A percentile compares a stretch with the other conserved stretches of the same genome.
These are phyloP conservation scores for Cheilosia variabilis DNA, from an alignment of 2,888 invertebrate species.

Conservation along the genomic window DNA sequence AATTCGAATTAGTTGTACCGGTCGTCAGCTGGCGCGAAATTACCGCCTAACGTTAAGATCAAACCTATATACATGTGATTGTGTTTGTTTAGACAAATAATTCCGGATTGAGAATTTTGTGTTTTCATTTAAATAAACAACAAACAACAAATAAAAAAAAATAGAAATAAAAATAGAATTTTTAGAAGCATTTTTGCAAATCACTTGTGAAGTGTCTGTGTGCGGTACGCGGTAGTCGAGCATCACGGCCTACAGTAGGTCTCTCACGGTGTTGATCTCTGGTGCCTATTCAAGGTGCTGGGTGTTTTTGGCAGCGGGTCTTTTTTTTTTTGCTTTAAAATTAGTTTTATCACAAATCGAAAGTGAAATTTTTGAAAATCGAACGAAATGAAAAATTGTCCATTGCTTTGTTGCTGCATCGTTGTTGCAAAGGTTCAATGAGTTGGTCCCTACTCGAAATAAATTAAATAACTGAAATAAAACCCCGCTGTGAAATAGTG, in stretches of 20 bases:
- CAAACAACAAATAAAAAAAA: not conserved
- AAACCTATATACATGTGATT: constrained; percentile 9
- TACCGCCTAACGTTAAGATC: constrained; percentile 28
- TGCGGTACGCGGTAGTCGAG: constrained; percentile 49
- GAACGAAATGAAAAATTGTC: constrained; percentile 39
- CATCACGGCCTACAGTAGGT: constrained; percentile 32
- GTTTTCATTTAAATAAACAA: constrained; percentile 43
- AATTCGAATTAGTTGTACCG: constrained; percentile 49
- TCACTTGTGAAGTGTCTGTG: not conserved
- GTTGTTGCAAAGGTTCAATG: constrained; percentile 59
- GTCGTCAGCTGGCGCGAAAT: constrained; percentile 58
- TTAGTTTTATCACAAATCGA: constrained; percentile 30
- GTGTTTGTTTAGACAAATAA: constrained; percentile 50
- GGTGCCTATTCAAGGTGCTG: not conserved
- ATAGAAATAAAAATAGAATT: constrained; percentile 57
- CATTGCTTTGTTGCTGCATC: constrained; percentile 60
- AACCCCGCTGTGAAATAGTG: not conserved
- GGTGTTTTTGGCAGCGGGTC: not conserved
- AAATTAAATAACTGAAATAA: not conserved
- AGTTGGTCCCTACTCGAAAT: constrained; percentile 3
- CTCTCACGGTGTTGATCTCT: constrained; percentile 3
- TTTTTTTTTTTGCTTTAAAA: not conserved
- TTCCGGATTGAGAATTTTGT: constrained; percentile 30
- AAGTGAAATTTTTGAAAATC: constrained; percentile 48
- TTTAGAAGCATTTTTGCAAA: constrained; percentile 27